A percentile compares a stretch with the other conserved stretches of the same genome.
phyloP scores from a whole-genome alignment of 2,797 vertebrate genomes.

The Poeciliopsis turneri region DNA sequence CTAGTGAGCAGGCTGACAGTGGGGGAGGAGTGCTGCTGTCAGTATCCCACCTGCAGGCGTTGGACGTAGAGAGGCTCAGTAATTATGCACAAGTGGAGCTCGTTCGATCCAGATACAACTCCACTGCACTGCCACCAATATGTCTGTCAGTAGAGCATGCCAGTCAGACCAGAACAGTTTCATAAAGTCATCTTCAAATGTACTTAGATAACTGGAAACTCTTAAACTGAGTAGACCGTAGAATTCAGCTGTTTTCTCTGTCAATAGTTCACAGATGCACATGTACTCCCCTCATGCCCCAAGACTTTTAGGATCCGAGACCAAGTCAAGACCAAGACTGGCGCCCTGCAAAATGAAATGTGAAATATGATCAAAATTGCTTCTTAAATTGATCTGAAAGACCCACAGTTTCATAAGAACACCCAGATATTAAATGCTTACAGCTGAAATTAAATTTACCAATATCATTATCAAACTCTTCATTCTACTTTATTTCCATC shows the following conservation, averaged over 20 bases:
- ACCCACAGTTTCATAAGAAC: too few species aligned
- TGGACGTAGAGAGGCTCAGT: slow-evolving; percentile 51
- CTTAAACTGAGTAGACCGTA: neutral
- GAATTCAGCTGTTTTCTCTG: neutral
- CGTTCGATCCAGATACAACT: slow-evolving; percentile 37
- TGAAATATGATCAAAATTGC: too few species aligned
- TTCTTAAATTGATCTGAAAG: too few species aligned
- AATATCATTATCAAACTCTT: too few species aligned
- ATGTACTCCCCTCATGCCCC: too few species aligned
- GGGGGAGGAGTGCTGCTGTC: slow-evolving; percentile 58
- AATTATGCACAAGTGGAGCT: slow-evolving; percentile 66
- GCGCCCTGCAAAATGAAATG: too few species aligned
- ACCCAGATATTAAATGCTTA: too few species aligned
- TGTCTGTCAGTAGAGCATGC: slow-evolving; percentile 33
- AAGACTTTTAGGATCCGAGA: too few species aligned
- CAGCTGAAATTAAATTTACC: too few species aligned
- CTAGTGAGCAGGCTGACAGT: slow-evolving; percentile 46
- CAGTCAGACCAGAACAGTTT: slow-evolving; percentile 4
- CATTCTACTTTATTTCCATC: too few species aligned
- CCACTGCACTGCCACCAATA: slow-evolving; percentile 20
- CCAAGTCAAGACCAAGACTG: too few species aligned
- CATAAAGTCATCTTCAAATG: slow-evolving; percentile 22
- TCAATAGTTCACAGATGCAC: neutral
- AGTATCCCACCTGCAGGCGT: slow-evolving; percentile 45
- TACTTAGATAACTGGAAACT: neutral